phyloP scores from a whole-genome alignment of 1,140 invertebrate species.

The Thaumatotibia leucotreta region DNA sequence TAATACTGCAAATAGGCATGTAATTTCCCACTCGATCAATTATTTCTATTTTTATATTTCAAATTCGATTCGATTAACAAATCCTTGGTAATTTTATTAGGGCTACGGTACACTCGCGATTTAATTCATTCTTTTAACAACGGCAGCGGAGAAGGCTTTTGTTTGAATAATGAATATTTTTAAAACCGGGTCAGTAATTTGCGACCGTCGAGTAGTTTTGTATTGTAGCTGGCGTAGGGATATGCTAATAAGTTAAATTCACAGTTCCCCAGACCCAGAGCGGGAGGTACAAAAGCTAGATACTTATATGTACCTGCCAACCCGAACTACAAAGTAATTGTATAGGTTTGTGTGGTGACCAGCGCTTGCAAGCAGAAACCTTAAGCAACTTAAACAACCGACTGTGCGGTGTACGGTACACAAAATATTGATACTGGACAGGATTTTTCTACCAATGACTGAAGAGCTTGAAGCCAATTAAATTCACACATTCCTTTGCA shows the following conservation, averaged over 20 bases:
- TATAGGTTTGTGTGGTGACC: too few species aligned
- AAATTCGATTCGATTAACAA: not conserved
- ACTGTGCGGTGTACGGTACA: too few species aligned
- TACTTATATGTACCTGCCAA: too few species aligned
- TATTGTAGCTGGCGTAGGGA: not conserved
- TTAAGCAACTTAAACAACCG: too few species aligned
- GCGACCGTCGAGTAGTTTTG: not conserved
- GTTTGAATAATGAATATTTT: slow-evolving; percentile 4
- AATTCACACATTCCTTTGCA: not conserved
- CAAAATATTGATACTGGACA: too few species aligned
- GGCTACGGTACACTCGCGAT: not conserved
- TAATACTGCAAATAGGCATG: not conserved
- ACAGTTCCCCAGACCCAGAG: not conserved
- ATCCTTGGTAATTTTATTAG: not conserved
- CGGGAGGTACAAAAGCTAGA: not conserved
- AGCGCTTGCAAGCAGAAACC: too few species aligned
- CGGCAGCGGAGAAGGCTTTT: not conserved
- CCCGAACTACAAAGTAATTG: too few species aligned
- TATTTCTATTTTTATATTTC: not conserved
- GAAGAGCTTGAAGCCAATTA: not conserved
- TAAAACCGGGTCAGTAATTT: slow-evolving; percentile 7
- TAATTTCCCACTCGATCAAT: not conserved
- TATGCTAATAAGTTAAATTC: not conserved
- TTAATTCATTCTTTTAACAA: not conserved
- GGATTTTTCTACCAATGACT: not conserved